Evolutionary conservation across 2,797 vertebrate species (phyloP), one percentile per base, ranked within the genome.

Genomic region (Cyprinodon diabolis): DNA sequence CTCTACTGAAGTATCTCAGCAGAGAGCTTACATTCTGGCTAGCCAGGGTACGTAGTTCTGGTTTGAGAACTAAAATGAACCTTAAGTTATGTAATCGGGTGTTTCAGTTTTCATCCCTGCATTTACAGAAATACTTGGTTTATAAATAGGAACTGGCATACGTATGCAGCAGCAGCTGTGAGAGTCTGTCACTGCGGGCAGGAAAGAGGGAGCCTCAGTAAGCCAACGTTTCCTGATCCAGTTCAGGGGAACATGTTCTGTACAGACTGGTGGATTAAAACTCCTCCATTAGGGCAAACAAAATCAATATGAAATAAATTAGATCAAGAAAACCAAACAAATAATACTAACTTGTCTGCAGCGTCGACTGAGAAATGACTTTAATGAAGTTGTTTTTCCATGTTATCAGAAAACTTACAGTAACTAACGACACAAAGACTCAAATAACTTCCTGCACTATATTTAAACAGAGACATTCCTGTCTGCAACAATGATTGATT

Each of bases 91-190:
- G 40, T 51, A 13, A 48, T 67, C 74, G 37, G 45, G 15, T 56
- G 70, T 23, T 78, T 68, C 40, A 80, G 49, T 84, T 82, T 83
- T 71, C 47, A 83, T 71, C 56, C 57, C 25, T 56, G 49, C 69
- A 71, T 80, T 79, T 74, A 74, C 66, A 84, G 69, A 37, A 55
- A n/a, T 54, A 49, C 60, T 1, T 2, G n/a, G 35, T 23, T 74
- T 93, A 94, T 89, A 89, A 88, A 92, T 92, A 93, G 88, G 77
- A 62, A 52, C 69, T 83, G 84, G 78, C 88, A 72, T 65, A 81
- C 72, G 66, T 80, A 76, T 62, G 58, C 35, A 68, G 57, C 71
- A 30, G 81, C 92, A 92, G 92, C 92, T 93, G 92, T 83, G 74
- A 75, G 73, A 76, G 76, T 87, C 85, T 54, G 69, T 94, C 85